Conservation (phyloP, 2,888 invertebrate genomes). For the Biston betularia region DNA sequence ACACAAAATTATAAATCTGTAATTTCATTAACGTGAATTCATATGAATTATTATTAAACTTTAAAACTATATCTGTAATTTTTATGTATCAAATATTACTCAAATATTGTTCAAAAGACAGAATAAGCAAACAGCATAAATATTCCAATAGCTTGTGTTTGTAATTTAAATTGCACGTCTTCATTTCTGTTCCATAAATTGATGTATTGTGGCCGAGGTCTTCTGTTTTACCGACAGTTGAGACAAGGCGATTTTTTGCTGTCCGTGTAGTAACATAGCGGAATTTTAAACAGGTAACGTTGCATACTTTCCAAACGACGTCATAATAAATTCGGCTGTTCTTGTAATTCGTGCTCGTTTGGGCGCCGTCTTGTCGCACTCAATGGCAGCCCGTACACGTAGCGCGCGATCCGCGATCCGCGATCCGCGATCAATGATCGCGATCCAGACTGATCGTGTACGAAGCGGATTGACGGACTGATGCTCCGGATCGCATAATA, state of each 20-base stretch:
- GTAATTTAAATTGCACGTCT: slow-evolving; percentile 10
- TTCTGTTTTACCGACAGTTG: slow-evolving; percentile 49
- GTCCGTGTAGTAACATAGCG: slow-evolving; percentile 58
- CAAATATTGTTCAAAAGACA: neutral
- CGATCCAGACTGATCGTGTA: too few species aligned
- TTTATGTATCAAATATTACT: neutral
- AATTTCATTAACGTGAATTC: neutral
- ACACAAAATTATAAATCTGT: neutral
- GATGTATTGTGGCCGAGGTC: slow-evolving; percentile 4
- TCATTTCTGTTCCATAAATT: slow-evolving; percentile 11
- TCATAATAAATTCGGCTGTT: slow-evolving; percentile 73
- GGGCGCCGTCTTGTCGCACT: slow-evolving; percentile 41
- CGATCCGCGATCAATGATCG: too few species aligned
- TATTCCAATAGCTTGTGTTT: slow-evolving; percentile 19
- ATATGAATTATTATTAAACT: too few species aligned
- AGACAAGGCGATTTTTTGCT: slow-evolving; percentile 40
- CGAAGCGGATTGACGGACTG: too few species aligned
- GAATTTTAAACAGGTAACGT: slow-evolving; percentile 68
- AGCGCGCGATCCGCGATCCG: too few species aligned
- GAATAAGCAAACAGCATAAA: slow-evolving; percentile 11
- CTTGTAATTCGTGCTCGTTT: slow-evolving; percentile 49
- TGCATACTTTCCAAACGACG: slow-evolving; percentile 80
- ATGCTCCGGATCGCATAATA: too few species aligned
- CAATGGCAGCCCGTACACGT: too few species aligned
- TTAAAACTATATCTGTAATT: neutral